Evolutionary conservation across 2,888 invertebrate species (phyloP), one percentile per base, ranked within the genome.

Genomic region (Blastobasis lacticolella): DNA sequence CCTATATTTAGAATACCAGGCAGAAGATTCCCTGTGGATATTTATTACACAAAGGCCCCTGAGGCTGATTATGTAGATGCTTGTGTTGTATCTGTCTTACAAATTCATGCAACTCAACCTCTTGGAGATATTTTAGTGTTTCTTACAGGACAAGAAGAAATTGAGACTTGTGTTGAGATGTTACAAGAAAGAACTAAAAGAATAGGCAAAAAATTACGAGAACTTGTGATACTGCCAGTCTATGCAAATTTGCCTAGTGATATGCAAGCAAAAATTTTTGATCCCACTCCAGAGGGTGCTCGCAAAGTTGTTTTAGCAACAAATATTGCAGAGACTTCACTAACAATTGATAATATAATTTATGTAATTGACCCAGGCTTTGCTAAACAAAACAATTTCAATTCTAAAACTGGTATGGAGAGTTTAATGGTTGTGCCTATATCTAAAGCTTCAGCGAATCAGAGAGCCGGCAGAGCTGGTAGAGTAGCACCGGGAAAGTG

Each of bases 301-400:
- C 90, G 99, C 56, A 99, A 99, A 90, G 97, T 99, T 8, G 95
- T 99, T 6, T 82, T 99, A 46, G 99, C 99, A 0, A 99, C 99
- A 10, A 99, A 99, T 73, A 99, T 99, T 69, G 99, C 99, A 0
- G 99, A 99, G 88, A 99, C 99, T 0, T 99, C 99, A 2, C 88
- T 99, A 40, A 99, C 99, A 0, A 99, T 99, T 63, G 99, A 99
- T 75, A 99, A 99, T 67, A 99, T 99, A 58, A 94, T 97, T 56
- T 99, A 97, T 83, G 99, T 99, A 0, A 98, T 99, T 61, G 99
- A 99, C 88, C 98, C 99, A n/a, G 99, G 99, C 0, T 99, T 98
- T 87, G 97, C 97, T 47, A 99, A 99, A 78, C 98, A 99, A 83
- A 99, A 99, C 75, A 97, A 98, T 81, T 99, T 98, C 72, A 95